Conservation (phyloP, 1,140 invertebrate species). For the Dendrolimus punctatus region DNA sequence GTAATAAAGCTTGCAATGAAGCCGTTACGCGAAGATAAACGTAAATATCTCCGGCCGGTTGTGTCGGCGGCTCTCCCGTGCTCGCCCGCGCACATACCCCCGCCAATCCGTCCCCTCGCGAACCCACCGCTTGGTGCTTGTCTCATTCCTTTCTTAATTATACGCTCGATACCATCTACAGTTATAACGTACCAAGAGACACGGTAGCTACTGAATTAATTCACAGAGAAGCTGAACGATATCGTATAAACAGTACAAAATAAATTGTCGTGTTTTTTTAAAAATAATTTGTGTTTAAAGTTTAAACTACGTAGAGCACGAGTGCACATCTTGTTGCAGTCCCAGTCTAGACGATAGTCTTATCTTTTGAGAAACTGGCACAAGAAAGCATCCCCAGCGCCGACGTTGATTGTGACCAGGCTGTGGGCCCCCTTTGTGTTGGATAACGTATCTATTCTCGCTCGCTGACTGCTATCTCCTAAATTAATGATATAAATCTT, state of each 20-base stretch:
- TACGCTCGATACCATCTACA: constrained; percentile 13
- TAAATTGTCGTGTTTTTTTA: too few species aligned
- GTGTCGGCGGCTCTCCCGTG: constrained; percentile 37
- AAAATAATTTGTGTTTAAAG: too few species aligned
- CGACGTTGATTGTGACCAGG: constrained; percentile 3
- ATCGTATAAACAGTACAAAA: neutral
- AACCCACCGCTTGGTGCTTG: constrained; percentile 10
- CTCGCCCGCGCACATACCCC: constrained; percentile 17
- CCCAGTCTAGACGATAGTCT: too few species aligned
- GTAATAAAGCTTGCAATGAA: constrained; percentile 72
- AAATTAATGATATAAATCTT: constrained; percentile 73
- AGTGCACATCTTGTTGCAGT: neutral
- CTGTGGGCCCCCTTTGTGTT: constrained; percentile 43
- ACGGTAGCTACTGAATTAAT: constrained; percentile 7
- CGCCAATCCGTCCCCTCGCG: constrained; percentile 5
- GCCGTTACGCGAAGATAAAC: constrained; percentile 70
- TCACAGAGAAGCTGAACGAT: constrained; percentile 5
- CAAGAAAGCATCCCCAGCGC: constrained; percentile 4
- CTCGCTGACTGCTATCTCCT: constrained; percentile 58
- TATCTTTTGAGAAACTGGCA: too few species aligned
- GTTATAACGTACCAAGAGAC: constrained; percentile 6
- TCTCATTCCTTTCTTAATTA: constrained; percentile 20
- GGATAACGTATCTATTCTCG: constrained; percentile 49
- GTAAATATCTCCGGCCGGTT: constrained; percentile 65
- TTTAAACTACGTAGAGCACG: neutral